phyloP scores from a whole-genome alignment of 2,113 vertebrate genomes.

The Sigmodon hispidus region DNA sequence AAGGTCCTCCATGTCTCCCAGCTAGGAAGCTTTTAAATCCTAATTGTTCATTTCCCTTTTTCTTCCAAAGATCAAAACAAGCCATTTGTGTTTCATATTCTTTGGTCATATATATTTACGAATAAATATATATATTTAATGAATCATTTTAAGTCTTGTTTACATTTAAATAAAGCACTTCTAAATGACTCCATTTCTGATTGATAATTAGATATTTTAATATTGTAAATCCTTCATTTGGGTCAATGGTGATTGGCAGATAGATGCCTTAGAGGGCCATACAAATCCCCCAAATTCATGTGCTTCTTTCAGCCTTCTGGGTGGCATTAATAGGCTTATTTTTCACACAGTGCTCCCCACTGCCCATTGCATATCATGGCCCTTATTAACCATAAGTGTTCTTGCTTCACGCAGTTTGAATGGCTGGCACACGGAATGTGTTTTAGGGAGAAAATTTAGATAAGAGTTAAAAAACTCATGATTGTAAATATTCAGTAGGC shows the following conservation, averaged over 20 bases:
- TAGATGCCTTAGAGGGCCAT: neutral
- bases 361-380: neutral
- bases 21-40: neutral
- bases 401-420: conserved; percentile 68
- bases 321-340: conserved; percentile 11
- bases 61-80: neutral
- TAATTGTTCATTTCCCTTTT: neutral
- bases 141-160: neutral
- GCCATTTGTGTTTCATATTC: neutral
- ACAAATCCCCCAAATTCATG: neutral
- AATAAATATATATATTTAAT: neutral
- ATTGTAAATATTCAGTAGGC: conserved; percentile 84
- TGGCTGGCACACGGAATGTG: conserved; percentile 50
- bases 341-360: neutral
- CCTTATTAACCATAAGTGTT: conserved; percentile 47
- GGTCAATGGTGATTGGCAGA: neutral
- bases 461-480: conserved; percentile 78
- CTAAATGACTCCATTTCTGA: conserved; percentile 6
- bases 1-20: neutral
- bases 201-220: conserved; percentile 15
- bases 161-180: conserved; percentile 10
- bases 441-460: conserved; percentile 81
- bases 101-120: neutral
- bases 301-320: neutral
- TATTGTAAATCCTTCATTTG: neutral